Percentiles rank a stretch among this genome's conserved stretches.
These are phyloP conservation scores for Anastatus disparis DNA, from an alignment of 1,140 invertebrate genomes.

Conservation along the genomic window DNA sequence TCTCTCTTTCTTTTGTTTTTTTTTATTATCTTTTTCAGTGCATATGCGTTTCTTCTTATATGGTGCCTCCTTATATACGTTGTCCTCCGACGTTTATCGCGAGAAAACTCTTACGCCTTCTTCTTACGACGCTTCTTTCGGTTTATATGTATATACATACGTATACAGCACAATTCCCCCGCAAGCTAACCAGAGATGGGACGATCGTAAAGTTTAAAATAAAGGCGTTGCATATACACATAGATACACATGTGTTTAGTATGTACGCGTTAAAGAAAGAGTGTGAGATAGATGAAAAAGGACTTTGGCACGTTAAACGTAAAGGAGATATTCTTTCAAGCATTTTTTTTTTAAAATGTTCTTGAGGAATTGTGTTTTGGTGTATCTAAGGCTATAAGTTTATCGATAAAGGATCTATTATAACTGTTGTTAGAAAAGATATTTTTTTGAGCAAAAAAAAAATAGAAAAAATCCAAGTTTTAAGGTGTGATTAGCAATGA, in stretches of 20 bases:
- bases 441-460: too few species aligned
- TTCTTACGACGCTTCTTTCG: slow-evolving; percentile 11
- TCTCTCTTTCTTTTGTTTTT: too few species aligned
- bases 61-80: too few species aligned
- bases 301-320: too few species aligned
- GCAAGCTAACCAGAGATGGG: slow-evolving; percentile 23
- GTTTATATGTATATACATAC: too few species aligned
- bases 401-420: not conserved
- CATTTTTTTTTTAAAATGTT: too few species aligned
- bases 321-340: not conserved
- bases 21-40: too few species aligned
- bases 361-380: not conserved
- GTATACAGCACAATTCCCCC: slow-evolving; percentile 5
- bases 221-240: slow-evolving; percentile 21
- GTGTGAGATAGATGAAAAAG: too few species aligned
- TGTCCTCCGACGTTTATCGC: slow-evolving; percentile 37
- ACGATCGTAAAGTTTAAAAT: slow-evolving; percentile 34
- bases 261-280: too few species aligned
- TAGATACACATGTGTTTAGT: not conserved
- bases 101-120: slow-evolving; percentile 24
- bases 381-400: not conserved
- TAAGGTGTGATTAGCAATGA: too few species aligned
- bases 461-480: too few species aligned
- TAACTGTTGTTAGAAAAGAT: not conserved
- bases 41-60: not conserved